Conservation (phyloP, 2,888 invertebrate species). For the Baccha elongata region DNA sequence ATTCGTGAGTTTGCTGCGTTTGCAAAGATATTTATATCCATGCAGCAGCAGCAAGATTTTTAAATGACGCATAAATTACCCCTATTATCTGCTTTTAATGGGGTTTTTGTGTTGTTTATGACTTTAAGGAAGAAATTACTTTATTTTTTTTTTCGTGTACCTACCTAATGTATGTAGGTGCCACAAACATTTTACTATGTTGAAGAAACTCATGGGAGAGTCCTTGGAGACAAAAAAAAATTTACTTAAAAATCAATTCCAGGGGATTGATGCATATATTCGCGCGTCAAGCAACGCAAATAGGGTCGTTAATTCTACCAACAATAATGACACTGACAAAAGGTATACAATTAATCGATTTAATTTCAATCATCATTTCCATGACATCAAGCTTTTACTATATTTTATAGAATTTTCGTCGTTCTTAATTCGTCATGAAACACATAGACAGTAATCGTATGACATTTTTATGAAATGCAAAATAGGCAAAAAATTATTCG, state of each 20-base stretch:
- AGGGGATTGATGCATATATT: neutral
- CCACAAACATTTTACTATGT: neutral
- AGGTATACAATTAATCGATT: slow-evolving; percentile 8
- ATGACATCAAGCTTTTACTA: neutral
- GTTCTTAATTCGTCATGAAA: slow-evolving; percentile 4
- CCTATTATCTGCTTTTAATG: slow-evolving; percentile 56
- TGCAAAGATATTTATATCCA: slow-evolving; percentile 36
- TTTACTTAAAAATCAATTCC: slow-evolving; percentile 12
- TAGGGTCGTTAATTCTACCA: neutral
- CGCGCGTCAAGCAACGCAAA: neutral
- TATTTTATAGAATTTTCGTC: neutral
- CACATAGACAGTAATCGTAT: slow-evolving; percentile 1
- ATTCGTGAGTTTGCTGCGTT: slow-evolving; percentile 19
- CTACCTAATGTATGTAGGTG: neutral
- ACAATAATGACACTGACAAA: neutral
- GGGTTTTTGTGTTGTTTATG: slow-evolving; percentile 45
- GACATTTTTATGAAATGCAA: neutral
- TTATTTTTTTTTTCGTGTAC: neutral
- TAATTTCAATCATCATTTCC: slow-evolving; percentile 31
- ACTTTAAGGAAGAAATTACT: slow-evolving; percentile 8
- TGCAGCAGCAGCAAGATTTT: slow-evolving; percentile 32
- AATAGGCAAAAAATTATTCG: neutral
- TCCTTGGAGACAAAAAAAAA: slow-evolving; percentile 6
- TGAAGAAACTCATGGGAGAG: no score
- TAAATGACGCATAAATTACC: slow-evolving; percentile 55